Evolutionary conservation across 2,113 vertebrate genomes (phyloP).

Genomic region (Scalopus aquaticus): DNA sequence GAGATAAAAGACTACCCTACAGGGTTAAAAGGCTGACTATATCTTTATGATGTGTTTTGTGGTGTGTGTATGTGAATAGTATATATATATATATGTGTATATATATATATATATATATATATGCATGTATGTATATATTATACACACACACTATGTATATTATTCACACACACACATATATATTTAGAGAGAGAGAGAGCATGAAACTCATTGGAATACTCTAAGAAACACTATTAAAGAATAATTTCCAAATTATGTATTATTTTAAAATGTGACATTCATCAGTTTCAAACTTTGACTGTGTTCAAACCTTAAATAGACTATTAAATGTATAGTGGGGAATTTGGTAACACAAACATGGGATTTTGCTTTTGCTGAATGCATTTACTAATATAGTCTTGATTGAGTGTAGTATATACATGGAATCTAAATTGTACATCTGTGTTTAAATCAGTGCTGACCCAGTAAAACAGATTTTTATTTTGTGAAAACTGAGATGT

Average conservation of each 20-base stretch:
- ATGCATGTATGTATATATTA: too few species aligned
- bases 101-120: too few species aligned
- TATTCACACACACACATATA: too few species aligned
- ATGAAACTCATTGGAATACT: not conserved
- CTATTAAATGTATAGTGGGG: not conserved
- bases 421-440: slow-evolving; percentile 59
- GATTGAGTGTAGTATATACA: not conserved
- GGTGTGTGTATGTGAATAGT: not conserved
- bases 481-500: not conserved
- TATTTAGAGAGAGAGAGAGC: too few species aligned
- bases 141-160: too few species aligned
- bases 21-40: not conserved
- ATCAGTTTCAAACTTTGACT: not conserved
- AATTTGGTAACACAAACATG: not conserved
- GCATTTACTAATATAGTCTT: not conserved
- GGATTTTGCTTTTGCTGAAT: not conserved
- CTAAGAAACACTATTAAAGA: not conserved
- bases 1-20: not conserved
- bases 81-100: not conserved
- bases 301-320: not conserved
- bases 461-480: slow-evolving; percentile 34
- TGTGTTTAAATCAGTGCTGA: slow-evolving; percentile 71
- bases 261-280: not conserved
- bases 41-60: not conserved
- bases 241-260: not conserved